Base-by-base conservation (phyloP, 2,888 invertebrate species). In the Drosophila barbarae region DNA sequence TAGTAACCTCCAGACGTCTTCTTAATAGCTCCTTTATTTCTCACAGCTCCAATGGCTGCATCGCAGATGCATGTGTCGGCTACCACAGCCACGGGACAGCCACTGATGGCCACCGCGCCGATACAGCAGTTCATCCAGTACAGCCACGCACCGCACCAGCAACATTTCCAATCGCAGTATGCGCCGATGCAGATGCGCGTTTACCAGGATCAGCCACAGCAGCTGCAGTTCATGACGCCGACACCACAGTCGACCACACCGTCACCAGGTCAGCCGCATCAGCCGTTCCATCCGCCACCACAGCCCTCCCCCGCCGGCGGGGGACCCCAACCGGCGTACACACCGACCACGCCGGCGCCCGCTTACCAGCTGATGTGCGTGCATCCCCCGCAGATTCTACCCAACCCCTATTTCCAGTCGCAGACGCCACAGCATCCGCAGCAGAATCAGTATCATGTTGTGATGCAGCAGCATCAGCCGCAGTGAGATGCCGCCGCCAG, bases 81-180 rank as follows among this genome's bases (percentile, higher is more conserved):
- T 59, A 92, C 93, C 32, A 73, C 88, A 60, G 89, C 89, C 55
- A 95, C 95, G 38, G 96, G 96, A 0, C 96, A 95, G 88, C 96
- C 96, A 5, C 90, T 97, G 63, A 89, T 96, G 80, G 95, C 96
- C 39, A 94, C 95, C 23, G 94, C 94, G 21, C 95, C 95, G 12
- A 91, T 96, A 87, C 94, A 93, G 86, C 94, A 91, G 76, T 92
- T 91, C 88, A 91, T 93, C 86, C 92, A 92, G 73, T 92, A 93
- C 90, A 92, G 92, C 83, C 93, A 92, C 88, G 91, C 92, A 71
- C 89, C 86, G 80, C 90, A 89, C 90, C 91, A 89, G 88, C 89
- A 72, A 89, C 91, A 87, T 87, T 92, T 84, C 91, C 88, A 85
- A 77, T 85, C 88, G 54, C 90, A 91, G 46, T 87, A 85, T 54